Evolutionary conservation across 2,797 vertebrate genomes (phyloP).

Genomic region (Benthosema pterotum): DNA sequence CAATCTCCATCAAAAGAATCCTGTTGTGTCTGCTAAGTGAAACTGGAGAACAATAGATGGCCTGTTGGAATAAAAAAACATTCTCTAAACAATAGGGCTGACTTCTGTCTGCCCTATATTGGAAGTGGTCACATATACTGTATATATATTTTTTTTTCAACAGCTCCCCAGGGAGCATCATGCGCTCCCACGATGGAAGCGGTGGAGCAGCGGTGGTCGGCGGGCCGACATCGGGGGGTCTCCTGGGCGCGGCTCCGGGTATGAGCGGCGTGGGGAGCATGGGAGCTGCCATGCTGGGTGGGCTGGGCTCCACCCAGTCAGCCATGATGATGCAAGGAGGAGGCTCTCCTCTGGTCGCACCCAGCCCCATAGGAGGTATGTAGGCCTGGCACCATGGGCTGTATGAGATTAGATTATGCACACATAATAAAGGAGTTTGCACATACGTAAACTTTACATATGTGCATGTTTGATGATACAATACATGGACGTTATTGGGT

Average conservation of each 20-base stretch:
- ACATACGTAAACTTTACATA: too few species aligned
- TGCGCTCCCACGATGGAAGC: slow-evolving; percentile 16
- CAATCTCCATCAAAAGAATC: too few species aligned
- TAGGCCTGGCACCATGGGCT: slow-evolving; percentile 29
- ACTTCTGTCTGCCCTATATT: too few species aligned
- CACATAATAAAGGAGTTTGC: too few species aligned
- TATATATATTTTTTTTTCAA: slow-evolving; percentile 9
- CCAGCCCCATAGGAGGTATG: slow-evolving; percentile 55
- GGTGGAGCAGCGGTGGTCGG: slow-evolving; percentile 61
- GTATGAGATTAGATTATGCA: too few species aligned
- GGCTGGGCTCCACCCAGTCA: slow-evolving; percentile 61
- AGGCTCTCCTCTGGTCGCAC: slow-evolving; percentile 57
- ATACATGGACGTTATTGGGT: too few species aligned
- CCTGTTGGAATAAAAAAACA: too few species aligned
- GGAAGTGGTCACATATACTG: too few species aligned
- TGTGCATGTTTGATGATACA: too few species aligned
- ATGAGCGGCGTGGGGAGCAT: slow-evolving; percentile 25
- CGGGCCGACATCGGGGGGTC: slow-evolving; percentile 56
- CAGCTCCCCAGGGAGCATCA: slow-evolving; percentile 42
- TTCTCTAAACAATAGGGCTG: too few species aligned
- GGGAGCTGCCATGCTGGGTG: slow-evolving; percentile 74
- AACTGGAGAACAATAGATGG: too few species aligned
- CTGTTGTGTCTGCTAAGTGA: too few species aligned
- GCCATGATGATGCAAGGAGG: slow-evolving; percentile 33
- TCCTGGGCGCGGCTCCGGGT: slow-evolving; percentile 66